Conservation (phyloP, 2,113 vertebrate genomes). For the Gymnocephalus cernua region DNA sequence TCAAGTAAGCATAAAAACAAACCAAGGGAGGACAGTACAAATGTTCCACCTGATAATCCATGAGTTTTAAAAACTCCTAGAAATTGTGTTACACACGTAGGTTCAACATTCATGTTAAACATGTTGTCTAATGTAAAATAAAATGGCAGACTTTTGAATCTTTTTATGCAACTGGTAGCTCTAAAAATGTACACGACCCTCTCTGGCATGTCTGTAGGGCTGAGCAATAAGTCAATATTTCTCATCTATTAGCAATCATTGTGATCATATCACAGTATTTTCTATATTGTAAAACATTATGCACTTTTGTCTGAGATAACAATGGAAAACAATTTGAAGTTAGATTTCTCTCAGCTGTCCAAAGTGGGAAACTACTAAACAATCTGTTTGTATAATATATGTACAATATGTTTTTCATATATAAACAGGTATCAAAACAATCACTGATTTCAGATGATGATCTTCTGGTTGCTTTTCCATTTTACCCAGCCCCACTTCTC, state of each 20-base stretch:
- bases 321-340: not conserved
- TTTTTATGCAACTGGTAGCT: not conserved
- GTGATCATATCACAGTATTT: not conserved
- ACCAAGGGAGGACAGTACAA: not conserved
- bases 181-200: slow-evolving; percentile 3
- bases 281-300: not conserved
- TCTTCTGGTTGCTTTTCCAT: not conserved
- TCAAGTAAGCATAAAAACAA: slow-evolving; percentile 21
- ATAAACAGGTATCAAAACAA: not conserved
- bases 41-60: slow-evolving; percentile 12
- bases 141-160: not conserved
- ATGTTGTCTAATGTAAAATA: slow-evolving; percentile 1
- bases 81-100: slow-evolving; percentile 4
- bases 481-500: not conserved
- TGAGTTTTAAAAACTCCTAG: not conserved
- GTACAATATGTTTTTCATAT: not conserved
- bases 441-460: not conserved
- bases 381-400: no score
- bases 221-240: not conserved
- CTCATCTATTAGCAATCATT: not conserved
- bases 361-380: not conserved
- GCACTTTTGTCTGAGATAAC: not conserved
- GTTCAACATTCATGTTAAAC: slow-evolving; percentile 20
- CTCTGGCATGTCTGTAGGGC: not conserved
- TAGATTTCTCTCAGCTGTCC: not conserved